Evolutionary conservation across 1,140 invertebrate genomes (phyloP).

Genomic region (Thaumetopoea pityocampa): DNA sequence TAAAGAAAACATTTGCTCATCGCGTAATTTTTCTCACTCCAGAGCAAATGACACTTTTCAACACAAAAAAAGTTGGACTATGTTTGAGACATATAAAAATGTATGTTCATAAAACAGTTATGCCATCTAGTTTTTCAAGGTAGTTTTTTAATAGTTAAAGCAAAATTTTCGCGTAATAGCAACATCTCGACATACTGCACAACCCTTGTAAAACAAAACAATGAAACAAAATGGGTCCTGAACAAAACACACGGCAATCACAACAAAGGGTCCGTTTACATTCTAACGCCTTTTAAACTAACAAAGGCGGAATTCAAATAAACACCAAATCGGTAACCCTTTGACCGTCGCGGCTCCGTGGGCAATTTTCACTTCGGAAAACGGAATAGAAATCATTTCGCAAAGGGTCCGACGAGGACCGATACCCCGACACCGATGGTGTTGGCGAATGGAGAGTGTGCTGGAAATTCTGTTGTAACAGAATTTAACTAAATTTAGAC

Average conservation of each 20-base stretch:
- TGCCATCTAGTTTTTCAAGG: too few relatives aligned
- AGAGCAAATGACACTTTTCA: too few relatives aligned
- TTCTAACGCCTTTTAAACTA: slow-evolving; percentile 70
- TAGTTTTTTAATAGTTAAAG: too few relatives aligned
- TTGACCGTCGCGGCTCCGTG: slow-evolving; percentile 67
- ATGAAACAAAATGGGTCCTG: slow-evolving; percentile 18
- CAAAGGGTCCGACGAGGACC: slow-evolving; percentile 35
- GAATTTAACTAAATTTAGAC: too few relatives aligned
- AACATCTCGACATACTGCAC: slow-evolving; percentile 1
- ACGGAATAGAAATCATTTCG: slow-evolving; percentile 65
- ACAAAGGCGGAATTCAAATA: slow-evolving; percentile 72
- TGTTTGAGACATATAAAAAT: too few relatives aligned
- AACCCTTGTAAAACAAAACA: slow-evolving; percentile 18
- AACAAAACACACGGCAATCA: slow-evolving; percentile 56
- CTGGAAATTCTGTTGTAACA: too few relatives aligned
- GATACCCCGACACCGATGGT: slow-evolving; percentile 22
- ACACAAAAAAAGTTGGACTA: too few relatives aligned
- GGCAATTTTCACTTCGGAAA: slow-evolving; percentile 70
- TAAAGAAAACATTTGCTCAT: too few relatives aligned
- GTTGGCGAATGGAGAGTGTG: not conserved
- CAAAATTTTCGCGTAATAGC: too few relatives aligned
- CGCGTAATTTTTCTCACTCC: too few relatives aligned
- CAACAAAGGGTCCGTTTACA: slow-evolving; percentile 66
- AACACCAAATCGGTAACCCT: slow-evolving; percentile 71
- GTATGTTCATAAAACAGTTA: too few relatives aligned